Conservation (phyloP, 2,113 vertebrate species). For the Ovis aries region DNA sequence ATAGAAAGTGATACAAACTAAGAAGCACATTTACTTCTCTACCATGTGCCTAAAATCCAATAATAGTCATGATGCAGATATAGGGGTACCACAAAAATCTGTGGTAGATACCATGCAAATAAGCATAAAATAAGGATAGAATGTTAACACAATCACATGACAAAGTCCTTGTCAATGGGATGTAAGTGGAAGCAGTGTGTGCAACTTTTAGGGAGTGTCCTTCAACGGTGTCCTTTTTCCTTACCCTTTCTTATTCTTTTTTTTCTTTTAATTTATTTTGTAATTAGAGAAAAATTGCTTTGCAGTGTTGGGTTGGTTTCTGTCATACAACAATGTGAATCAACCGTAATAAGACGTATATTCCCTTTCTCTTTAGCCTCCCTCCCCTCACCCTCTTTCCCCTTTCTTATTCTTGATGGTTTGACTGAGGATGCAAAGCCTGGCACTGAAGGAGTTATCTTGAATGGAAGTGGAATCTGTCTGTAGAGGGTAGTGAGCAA, state of each 20-base stretch:
- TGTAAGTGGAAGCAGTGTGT: not conserved
- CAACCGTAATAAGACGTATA: not conserved
- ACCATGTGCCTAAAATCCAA: not conserved
- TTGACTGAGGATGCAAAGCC: not conserved
- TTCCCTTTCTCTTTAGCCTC: not conserved
- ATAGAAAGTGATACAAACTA: not conserved
- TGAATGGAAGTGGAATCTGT: not conserved
- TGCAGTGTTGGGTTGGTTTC: not conserved
- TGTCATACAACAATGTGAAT: not conserved
- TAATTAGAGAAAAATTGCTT: not conserved
- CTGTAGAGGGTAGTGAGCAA: not conserved
- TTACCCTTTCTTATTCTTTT: not conserved
- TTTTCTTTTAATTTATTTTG: not conserved
- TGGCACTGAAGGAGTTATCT: not conserved
- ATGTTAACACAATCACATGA: not conserved
- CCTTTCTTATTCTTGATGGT: not conserved
- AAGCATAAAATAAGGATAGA: not conserved
- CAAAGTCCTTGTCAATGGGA: not conserved
- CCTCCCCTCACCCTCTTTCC: not conserved
- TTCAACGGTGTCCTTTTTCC: not conserved
- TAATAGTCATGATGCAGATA: not conserved
- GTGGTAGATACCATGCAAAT: not conserved
- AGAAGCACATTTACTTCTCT: not conserved
- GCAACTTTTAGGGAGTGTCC: not conserved
- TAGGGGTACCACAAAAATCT: not conserved